A percentile compares a stretch with the other conserved stretches of the same genome.
Evolutionary conservation across 2,888 invertebrate genomes (phyloP).

Genomic region (Clunio marinus): DNA sequence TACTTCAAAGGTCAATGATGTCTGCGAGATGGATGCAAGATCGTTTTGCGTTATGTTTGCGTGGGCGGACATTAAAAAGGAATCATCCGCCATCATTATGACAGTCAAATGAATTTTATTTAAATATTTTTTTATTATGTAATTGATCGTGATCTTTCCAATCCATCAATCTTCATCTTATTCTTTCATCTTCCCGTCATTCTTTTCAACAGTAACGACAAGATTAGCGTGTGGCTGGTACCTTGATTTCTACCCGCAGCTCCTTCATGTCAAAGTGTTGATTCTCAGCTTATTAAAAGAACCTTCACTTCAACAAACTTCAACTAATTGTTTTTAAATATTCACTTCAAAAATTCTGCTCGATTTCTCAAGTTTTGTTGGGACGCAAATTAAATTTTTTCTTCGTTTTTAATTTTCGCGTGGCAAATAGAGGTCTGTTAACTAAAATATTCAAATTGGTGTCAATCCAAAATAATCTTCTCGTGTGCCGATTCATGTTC

Average conservation of each 20-base stretch:
- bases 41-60: background rate
- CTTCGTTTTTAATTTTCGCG: no score
- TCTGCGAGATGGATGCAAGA: background rate
- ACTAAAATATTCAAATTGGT: constrained; percentile 17
- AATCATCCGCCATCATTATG: background rate
- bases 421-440: no score
- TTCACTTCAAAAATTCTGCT: no score
- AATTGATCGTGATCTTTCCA: constrained; percentile 6
- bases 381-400: no score
- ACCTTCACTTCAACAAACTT: no score
- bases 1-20: background rate
- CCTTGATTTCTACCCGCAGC: background rate
- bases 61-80: background rate
- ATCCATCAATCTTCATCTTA: background rate
- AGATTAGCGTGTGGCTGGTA: background rate
- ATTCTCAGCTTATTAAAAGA: no score
- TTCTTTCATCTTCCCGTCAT: background rate
- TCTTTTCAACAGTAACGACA: background rate
- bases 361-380: no score
- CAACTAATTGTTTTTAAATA: no score
- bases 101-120: constrained; percentile 8
- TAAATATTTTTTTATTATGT: background rate
- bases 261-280: no score
- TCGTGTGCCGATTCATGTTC: background rate
- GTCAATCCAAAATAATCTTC: background rate